Conservation (phyloP, 2,888 invertebrate species). For the Drosophila seclusa region DNA sequence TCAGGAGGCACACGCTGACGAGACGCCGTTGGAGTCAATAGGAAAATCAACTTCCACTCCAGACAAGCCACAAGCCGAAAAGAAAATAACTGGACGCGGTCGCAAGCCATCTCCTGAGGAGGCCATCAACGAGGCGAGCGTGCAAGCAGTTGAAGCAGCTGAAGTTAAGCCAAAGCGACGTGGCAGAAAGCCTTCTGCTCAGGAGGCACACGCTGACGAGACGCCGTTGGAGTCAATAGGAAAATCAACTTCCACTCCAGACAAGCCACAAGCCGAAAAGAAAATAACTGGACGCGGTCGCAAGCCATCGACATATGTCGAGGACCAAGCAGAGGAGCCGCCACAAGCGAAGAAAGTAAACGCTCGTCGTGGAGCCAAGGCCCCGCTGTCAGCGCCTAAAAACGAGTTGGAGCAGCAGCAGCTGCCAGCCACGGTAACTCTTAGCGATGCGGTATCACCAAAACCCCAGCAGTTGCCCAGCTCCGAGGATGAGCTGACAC, state of each 20-base stretch:
- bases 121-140: constrained; percentile 6
- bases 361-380: constrained; percentile 38
- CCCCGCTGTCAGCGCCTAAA: constrained; percentile 8
- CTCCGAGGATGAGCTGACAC: constrained; percentile 56
- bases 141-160: background rate
- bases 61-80: no score
- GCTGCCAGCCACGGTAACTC: background rate
- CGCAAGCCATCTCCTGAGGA: constrained; percentile 17
- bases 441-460: constrained; percentile 2
- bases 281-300: constrained; percentile 41
- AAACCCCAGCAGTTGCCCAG: constrained; percentile 17
- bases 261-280: constrained; percentile 16
- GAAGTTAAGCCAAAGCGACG: constrained; percentile 37
- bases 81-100: no score
- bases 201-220: constrained; percentile 5
- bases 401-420: constrained; percentile 2
- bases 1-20: no score
- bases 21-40: rapidly evolving
- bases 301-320: constrained; percentile 43
- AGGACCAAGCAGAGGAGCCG: constrained; percentile 14
- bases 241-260: constrained; percentile 13
- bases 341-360: constrained; percentile 36
- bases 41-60: no score
- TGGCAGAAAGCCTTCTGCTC: constrained; percentile 31
- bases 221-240: constrained; percentile 5